These are phyloP conservation scores for Leptogaster cylindrica DNA, from an alignment of 2,888 invertebrate genomes.

Conservation along the genomic window DNA sequence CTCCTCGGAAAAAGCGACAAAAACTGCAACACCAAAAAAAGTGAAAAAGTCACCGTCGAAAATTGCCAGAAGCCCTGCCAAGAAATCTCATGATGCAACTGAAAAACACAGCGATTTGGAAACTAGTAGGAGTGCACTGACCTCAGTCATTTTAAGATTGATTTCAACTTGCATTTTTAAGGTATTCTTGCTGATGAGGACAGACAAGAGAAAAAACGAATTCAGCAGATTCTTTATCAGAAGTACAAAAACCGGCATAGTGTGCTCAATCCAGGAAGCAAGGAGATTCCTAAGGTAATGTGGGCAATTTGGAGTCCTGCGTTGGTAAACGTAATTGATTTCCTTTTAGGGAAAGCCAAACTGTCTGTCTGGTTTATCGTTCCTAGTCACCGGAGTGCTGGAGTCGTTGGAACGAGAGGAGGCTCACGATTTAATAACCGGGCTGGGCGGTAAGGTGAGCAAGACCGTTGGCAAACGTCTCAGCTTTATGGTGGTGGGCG, in stretches of 20 bases:
- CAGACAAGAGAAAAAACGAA: slow-evolving; percentile 70
- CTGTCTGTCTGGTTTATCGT: slow-evolving; percentile 74
- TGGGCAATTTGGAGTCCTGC: not conserved
- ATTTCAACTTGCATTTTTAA: slow-evolving; percentile 41
- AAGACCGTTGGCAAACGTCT: slow-evolving; percentile 78
- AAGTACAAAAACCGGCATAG: slow-evolving; percentile 79
- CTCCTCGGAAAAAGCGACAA: slow-evolving; percentile 31
- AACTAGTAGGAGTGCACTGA: slow-evolving; percentile 50
- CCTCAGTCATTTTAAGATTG: not conserved
- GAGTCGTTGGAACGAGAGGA: slow-evolving; percentile 88
- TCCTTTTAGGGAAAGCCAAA: slow-evolving; percentile 69
- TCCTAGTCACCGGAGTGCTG: slow-evolving; percentile 83
- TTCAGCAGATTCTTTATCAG: slow-evolving; percentile 72
- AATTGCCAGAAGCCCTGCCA: too few relatives aligned
- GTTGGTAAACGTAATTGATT: not conserved
- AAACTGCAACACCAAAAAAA: slow-evolving; percentile 37
- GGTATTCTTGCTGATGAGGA: slow-evolving; percentile 67
- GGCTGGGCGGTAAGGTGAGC: slow-evolving; percentile 82
- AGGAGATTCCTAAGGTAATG: slow-evolving; percentile 79
- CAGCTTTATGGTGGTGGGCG: slow-evolving; percentile 82
- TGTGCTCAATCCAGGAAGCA: slow-evolving; percentile 81
- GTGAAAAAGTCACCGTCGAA: not conserved
- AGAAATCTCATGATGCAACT: too few relatives aligned
- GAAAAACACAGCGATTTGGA: slow-evolving; percentile 53
- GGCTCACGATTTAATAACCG: slow-evolving; percentile 72